These are phyloP conservation scores for Conistra vaccinii DNA, from an alignment of 2,888 invertebrate genomes.

Conservation along the genomic window DNA sequence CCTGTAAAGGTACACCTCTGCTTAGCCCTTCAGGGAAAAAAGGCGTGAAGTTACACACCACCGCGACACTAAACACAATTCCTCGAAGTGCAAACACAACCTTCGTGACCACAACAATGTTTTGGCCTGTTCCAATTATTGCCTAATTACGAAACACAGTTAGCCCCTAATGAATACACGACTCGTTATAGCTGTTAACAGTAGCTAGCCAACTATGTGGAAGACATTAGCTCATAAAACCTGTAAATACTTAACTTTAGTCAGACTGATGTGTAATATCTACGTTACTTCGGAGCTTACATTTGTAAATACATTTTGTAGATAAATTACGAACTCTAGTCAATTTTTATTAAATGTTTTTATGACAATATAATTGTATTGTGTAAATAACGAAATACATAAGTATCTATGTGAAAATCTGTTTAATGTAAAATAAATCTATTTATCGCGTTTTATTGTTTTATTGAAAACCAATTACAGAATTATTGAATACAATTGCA, in stretches of 20 bases:
- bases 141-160: conserved; percentile 26
- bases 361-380: conserved; percentile 89
- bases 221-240: conserved; percentile 51
- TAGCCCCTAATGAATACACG: conserved; percentile 48
- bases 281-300: conserved; percentile 87
- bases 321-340: conserved; percentile 86
- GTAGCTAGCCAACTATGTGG: conserved; percentile 60
- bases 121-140: conserved; percentile 22
- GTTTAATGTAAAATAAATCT: conserved; percentile 85
- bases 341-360: conserved; percentile 89
- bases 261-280: conserved; percentile 86
- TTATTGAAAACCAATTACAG: conserved; percentile 47
- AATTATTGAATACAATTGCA: neutral
- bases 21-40: too few relatives aligned
- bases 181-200: conserved; percentile 49
- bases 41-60: neutral
- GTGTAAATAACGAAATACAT: conserved; percentile 80
- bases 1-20: too few relatives aligned
- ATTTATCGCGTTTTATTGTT: conserved; percentile 74
- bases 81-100: conserved; percentile 16
- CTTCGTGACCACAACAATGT: conserved; percentile 22
- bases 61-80: neutral
- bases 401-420: conserved; percentile 81
- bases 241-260: conserved; percentile 76
- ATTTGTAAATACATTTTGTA: conserved; percentile 88